Evolutionary conservation across 2,888 invertebrate species (phyloP).

Genomic region (Pycnomerus fuliginosus): DNA sequence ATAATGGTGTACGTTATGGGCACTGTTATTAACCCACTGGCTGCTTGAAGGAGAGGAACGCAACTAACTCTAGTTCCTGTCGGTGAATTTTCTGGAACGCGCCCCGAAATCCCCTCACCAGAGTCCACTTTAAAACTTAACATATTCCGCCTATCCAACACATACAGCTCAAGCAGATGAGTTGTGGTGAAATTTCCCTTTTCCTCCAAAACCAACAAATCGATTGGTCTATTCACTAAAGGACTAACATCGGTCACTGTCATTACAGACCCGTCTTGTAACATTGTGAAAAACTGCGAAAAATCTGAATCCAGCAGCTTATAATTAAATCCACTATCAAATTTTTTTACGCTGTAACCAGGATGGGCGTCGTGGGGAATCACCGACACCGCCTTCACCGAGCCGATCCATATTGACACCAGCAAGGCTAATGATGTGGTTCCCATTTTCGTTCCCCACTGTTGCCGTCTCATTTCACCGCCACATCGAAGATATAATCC

Average conservation of each 20-base stretch:
- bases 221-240: constrained; percentile 76
- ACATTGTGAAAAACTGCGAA: constrained; percentile 82
- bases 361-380: constrained; percentile 89
- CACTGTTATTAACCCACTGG: constrained; percentile 63
- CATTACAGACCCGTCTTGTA: constrained; percentile 87
- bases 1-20: constrained; percentile 79
- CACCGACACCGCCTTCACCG: constrained; percentile 56
- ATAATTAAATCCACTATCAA: constrained; percentile 64
- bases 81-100: constrained; percentile 75
- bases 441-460: constrained; percentile 27
- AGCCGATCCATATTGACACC: constrained; percentile 32
- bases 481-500: constrained; percentile 31
- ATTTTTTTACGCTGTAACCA: constrained; percentile 83
- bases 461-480: constrained; percentile 32
- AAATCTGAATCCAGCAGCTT: constrained; percentile 76
- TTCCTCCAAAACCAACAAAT: constrained; percentile 79
- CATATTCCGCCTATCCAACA: constrained; percentile 81
- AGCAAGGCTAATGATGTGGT: constrained; percentile 35
- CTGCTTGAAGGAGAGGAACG: constrained; percentile 71
- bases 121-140: constrained; percentile 69
- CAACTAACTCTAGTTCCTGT: constrained; percentile 70
- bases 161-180: constrained; percentile 77
- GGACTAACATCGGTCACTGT: constrained; percentile 84
- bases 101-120: constrained; percentile 65
- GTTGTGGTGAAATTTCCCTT: constrained; percentile 76